Evolutionary conservation across 2,113 vertebrate species (phyloP), one percentile per base, ranked within the genome.

Genomic region (Sinocyclocheilus maitianheensis): DNA sequence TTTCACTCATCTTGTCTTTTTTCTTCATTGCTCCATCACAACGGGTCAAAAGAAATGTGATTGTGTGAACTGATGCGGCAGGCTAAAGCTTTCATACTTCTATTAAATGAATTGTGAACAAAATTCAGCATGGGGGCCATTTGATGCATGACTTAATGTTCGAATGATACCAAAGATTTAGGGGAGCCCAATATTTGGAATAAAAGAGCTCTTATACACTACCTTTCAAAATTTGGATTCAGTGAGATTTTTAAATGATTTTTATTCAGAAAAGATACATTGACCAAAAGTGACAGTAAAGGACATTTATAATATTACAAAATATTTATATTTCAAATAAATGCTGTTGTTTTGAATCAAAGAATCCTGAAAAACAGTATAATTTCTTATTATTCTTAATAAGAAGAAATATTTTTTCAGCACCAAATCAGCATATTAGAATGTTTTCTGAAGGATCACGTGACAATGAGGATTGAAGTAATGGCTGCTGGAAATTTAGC

Each of bases 11-110:
- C 37, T 72, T 22, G 16, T 26, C n/a, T 76, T 72, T 65, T 63
- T 30, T 53, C 62, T 34, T 14, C 1, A 10, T 60, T 22, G 16
- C 85, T 37, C 34, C 5, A 12, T 63, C 40, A 80, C 65, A 60
- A 81, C 11, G 2, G 24, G 55, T 46, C 78, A 63, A 53, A 76
- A 72, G 26, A 75, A 75, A 30, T 40, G 75, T 63, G 87, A 74
- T 26, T 55, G 65, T 48, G 18, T 71, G 67, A 71, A 83, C 55
- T 63, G 43, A 62, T 22, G 53, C 3, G 20, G 69, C 12, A 63
- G 14, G 10, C 30, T 78, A 22, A 85, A 43, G 63, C 76, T 77
- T 84, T 63, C 22, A 22, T 77, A 48, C 48, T 83, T 8, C 1
- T 4, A 58, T 22, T 72, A n/a, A 37, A 74, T 74, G 9, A 51